Evolutionary conservation across 2,113 vertebrate genomes (phyloP).

Genomic region (Callipepla californica): DNA sequence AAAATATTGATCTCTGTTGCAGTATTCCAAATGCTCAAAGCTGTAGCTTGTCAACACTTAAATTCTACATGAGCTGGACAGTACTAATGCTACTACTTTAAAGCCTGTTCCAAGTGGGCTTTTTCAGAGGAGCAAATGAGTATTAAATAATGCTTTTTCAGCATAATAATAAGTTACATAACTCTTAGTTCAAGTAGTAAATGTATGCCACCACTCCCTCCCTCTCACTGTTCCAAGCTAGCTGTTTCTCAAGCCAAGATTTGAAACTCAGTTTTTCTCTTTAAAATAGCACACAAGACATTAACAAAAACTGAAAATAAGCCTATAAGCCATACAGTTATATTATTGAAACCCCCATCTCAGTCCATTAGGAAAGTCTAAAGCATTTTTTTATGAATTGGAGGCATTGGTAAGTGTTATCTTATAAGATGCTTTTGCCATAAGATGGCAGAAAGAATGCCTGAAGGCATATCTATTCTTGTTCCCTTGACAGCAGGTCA

Average conservation of each 20-base stretch:
- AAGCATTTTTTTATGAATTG: neutral
- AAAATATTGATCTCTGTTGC: neutral
- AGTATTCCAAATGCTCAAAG: neutral
- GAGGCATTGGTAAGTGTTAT: neutral
- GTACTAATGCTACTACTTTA: neutral
- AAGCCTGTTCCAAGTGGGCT: neutral
- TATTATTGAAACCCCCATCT: neutral
- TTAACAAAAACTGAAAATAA: neutral
- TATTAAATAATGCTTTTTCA: neutral
- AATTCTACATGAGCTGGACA: neutral
- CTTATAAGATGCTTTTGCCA: neutral
- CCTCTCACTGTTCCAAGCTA: neutral
- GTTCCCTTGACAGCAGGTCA: neutral
- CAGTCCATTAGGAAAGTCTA: neutral
- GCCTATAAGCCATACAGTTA: neutral
- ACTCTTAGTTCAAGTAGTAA: neutral
- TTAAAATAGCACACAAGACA: neutral
- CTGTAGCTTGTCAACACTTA: neutral
- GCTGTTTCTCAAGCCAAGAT: neutral
- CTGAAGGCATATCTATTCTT: neutral
- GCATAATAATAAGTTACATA: neutral
- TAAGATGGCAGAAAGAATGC: neutral
- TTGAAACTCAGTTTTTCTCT: neutral
- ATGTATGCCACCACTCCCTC: neutral
- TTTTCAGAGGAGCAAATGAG: neutral